Base-by-base conservation (phyloP, 2,113 vertebrate genomes). In the Oreochromis aureus region DNA sequence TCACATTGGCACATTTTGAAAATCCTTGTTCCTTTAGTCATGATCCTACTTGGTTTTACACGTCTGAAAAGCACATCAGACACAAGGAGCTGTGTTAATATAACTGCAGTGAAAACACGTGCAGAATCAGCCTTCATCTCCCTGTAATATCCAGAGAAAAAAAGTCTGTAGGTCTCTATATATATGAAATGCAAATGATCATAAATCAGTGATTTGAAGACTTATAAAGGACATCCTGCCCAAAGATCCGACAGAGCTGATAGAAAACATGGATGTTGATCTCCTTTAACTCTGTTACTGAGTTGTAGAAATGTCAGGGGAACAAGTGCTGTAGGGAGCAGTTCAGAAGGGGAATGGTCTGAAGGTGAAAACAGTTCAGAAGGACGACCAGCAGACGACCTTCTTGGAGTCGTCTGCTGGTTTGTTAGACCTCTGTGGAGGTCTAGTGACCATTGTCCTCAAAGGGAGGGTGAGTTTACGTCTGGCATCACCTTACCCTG, bases 371-470 rank as follows among this genome's bases (percentile, higher is more conserved):
- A 34, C 27, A 18, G 58, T 59, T 59, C 0, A 10, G 58, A 1
- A 61, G 30, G 58, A 19, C 5, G 0, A 61, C 8, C 58, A 32
- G 58, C 58, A 61, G 0, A 34, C 2, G 30, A 61, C 58, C 1
- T 0, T 59, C 0, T 30, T 59, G 24, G 56, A 30, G 56, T 30
- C 7, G 2, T 59, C 56, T 30, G 1, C 7, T 30, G 56, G 3
- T 59, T 59, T 59, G 0, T 59, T 59, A 59, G 56, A 30, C 3
- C 9, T 19, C 59, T 63, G 16, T 63, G 30, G 30, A 34, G 30
- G 16, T 19, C 59, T 19, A 34, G 59, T 6, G 59, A 19, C 30
- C 30, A 63, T 19, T 34, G 59, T 63, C 59, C 9, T 34, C 30
- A 6, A 6, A 61, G 5, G 8, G 58, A 61, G 58, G 58, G 9